Base-by-base conservation (phyloP, 2,113 vertebrate species). In the Lepidothrix coronata region DNA sequence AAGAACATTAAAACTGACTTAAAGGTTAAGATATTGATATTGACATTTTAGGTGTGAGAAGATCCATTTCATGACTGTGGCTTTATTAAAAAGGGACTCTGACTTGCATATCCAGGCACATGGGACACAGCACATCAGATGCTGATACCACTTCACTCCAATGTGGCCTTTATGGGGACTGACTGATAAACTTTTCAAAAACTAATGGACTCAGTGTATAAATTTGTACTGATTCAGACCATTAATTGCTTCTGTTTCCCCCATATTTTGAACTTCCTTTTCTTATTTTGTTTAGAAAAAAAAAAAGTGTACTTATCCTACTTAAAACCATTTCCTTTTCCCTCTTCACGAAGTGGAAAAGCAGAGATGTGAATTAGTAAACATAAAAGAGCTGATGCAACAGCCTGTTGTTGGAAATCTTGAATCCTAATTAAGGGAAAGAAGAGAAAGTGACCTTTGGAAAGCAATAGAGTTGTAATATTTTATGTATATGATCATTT, bases 371-470 rank as follows among this genome's bases (percentile, higher is more conserved):
- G 66, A 96, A 93, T 94, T 95, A 81, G 88, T 95, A 95, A 97
- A 94, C 66, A 91, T 27, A 16, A 85, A 73, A 91, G 94, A 88
- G 39, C 54, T 71, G 86, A 86, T 92, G 75, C 89, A 85, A 78
- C 20, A 92, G 54, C 75, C 78, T 96, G 71, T 95, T 96, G 80
- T 83, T 94, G 79, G 39, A 91, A 89, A 80, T 97, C 97, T 98
- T 97, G 97, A 98, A 97, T 97, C 96, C 76, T 92, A 97, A 97
- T 98, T 97, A 97, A 93, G 91, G 75, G 73, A 92, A 95, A 96
- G 73, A 89, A 85, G 88, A 80, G 91, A 91, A 94, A 33, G 33
- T 93, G 30, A 79, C 62, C 74, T 91, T 87, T 95, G 95, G 91
- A 96, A 96, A 85, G 89, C 0, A 73, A 89, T 77, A 28, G 4